Evolutionary conservation across 2,888 invertebrate genomes (phyloP).

Genomic region (Drosophila fungiperda): DNA sequence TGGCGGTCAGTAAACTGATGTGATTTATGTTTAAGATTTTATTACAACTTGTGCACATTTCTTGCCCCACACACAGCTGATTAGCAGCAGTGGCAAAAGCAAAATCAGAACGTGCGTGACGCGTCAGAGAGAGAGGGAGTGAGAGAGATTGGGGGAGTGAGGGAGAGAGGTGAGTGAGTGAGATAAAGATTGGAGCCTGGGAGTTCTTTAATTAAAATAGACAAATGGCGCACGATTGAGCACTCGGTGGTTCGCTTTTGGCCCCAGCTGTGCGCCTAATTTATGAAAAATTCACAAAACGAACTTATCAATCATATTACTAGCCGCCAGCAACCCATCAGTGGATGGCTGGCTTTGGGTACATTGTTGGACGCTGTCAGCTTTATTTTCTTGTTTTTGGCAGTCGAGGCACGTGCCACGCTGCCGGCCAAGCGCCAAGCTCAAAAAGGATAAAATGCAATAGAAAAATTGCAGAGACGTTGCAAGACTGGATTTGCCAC

Average conservation of each 20-base stretch:
- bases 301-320: constrained; percentile 78
- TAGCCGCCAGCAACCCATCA: background rate
- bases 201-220: constrained; percentile 74
- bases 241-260: constrained; percentile 56
- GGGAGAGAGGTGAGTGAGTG: background rate
- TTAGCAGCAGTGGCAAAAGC: constrained; percentile 50
- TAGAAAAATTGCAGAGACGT: constrained; percentile 67
- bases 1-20: constrained; percentile 67
- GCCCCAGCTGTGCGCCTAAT: constrained; percentile 69
- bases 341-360: constrained; percentile 23
- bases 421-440: constrained; percentile 57
- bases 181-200: constrained; percentile 29
- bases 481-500: constrained; percentile 41
- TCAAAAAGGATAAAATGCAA: constrained; percentile 66
- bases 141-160: background rate
- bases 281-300: constrained; percentile 79
- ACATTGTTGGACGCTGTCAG: constrained; percentile 64
- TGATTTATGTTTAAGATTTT: constrained; percentile 73
- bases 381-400: constrained; percentile 37
- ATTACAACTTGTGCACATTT: constrained; percentile 62
- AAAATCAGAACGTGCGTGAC: constrained; percentile 59
- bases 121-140: constrained; percentile 1
- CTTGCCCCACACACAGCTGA: constrained; percentile 40
- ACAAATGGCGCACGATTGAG: constrained; percentile 78
- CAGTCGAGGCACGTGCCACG: constrained; percentile 70